Conservation (phyloP, 2,888 invertebrate genomes). For the Drosophila neutralis region DNA sequence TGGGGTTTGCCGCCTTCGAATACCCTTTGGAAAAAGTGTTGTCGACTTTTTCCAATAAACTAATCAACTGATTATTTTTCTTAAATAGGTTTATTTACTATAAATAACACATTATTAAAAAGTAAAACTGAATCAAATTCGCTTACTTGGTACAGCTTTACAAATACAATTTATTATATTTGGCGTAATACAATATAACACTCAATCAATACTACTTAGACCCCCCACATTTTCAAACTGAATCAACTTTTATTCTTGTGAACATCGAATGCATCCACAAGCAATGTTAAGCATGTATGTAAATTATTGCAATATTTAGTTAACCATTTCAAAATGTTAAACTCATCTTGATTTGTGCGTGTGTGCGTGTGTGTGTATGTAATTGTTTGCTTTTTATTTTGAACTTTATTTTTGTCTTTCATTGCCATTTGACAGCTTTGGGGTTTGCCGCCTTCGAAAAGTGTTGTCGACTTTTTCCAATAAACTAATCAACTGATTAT, state of each 20-base stretch:
- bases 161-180: not conserved
- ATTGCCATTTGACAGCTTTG: constrained; percentile 36
- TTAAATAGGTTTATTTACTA: not conserved
- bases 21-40: constrained; percentile 16
- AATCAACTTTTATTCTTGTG: not conserved
- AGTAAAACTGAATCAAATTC: not conserved
- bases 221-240: not conserved
- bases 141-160: not conserved
- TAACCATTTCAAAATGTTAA: not conserved
- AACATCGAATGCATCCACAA: not conserved
- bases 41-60: not conserved
- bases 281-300: not conserved
- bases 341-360: not conserved
- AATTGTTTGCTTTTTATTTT: constrained; percentile 45
- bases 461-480: not conserved
- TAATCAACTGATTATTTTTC: not conserved
- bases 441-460: constrained; percentile 17
- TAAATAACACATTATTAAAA: not conserved
- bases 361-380: constrained; percentile 26
- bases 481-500: not conserved
- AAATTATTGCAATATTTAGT: not conserved
- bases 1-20: constrained; percentile 24
- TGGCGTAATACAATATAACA: not conserved
- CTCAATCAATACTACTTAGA: not conserved
- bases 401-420: constrained; percentile 57